Conservation (phyloP, 2,113 vertebrate species). For the Isichthys henryi region DNA sequence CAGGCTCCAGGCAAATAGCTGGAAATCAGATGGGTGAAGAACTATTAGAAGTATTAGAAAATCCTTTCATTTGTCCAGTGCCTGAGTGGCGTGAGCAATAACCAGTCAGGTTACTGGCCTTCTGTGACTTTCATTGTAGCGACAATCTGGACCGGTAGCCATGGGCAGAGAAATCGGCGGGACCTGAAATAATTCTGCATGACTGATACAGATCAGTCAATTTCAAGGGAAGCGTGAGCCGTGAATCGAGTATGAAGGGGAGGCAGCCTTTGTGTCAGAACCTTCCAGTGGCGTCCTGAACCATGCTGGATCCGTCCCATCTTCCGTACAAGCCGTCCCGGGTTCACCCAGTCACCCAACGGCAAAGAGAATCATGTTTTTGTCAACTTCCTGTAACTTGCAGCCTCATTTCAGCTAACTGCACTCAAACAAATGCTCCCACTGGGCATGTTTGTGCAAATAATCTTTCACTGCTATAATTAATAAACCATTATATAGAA, state of each 20-base stretch:
- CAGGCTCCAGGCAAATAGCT: background rate
- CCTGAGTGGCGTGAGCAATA: background rate
- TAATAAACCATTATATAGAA: constrained; percentile 5
- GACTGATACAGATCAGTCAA: background rate
- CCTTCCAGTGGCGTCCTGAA: background rate
- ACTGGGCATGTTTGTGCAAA: background rate
- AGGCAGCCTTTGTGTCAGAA: background rate
- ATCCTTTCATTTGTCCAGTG: background rate
- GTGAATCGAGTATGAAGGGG: background rate
- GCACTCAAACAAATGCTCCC: background rate
- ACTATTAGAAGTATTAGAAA: background rate
- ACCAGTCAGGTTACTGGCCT: background rate
- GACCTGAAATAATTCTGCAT: background rate
- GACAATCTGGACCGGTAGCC: background rate
- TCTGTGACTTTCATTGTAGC: background rate
- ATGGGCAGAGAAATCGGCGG: background rate
- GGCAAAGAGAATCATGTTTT: background rate
- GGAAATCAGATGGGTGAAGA: background rate
- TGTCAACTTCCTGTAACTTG: background rate
- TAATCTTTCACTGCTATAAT: constrained; percentile 1
- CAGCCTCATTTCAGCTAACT: background rate
- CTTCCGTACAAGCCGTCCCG: background rate
- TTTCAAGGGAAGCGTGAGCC: background rate
- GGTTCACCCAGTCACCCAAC: background rate
- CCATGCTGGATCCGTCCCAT: background rate